A percentile compares a stretch with the other conserved stretches of the same genome.
Conservation (phyloP, 2,888 invertebrate genomes). For the Timema podura region DNA sequence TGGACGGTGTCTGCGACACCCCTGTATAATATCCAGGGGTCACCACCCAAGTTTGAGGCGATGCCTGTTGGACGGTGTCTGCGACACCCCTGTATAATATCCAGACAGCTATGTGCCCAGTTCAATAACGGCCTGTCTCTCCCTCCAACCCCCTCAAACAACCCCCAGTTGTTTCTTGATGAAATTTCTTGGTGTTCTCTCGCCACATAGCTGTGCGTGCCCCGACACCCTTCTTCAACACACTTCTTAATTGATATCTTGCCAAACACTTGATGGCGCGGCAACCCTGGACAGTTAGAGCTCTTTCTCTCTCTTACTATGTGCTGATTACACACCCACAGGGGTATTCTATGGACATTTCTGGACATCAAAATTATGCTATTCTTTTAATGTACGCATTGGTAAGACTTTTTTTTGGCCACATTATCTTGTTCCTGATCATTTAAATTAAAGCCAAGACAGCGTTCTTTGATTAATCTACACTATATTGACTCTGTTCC, state of each 20-base stretch:
- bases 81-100: slow-evolving; percentile 16
- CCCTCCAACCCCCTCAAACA: neutral
- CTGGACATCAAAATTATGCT: too few relatives aligned
- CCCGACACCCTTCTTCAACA: slow-evolving; percentile 16
- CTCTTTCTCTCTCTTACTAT: neutral
- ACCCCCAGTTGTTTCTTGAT: slow-evolving; percentile 9
- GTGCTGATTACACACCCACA: neutral
- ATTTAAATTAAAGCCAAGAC: too few relatives aligned
- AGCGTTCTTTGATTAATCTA: too few relatives aligned
- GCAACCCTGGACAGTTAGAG: slow-evolving; percentile 12
- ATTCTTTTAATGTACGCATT: too few relatives aligned
- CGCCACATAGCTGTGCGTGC: slow-evolving; percentile 14
- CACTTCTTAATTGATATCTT: slow-evolving; percentile 27
- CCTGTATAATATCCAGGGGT: too few relatives aligned
- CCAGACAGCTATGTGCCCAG: slow-evolving; percentile 17
- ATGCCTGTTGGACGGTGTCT: too few relatives aligned
- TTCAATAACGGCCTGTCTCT: slow-evolving; percentile 17
- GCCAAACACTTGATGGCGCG: slow-evolving; percentile 21
- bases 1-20: too few relatives aligned
- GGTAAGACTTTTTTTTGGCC: too few relatives aligned
- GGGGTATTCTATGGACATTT: too few relatives aligned
- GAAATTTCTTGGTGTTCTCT: slow-evolving; percentile 17
- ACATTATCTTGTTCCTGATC: too few relatives aligned
- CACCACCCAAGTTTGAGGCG: too few relatives aligned
- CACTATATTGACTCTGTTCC: too few relatives aligned